Percentiles rank a stretch among this genome's conserved stretches.
Evolutionary conservation across 1,140 invertebrate species (phyloP).

Genomic region (Ips typographus): DNA sequence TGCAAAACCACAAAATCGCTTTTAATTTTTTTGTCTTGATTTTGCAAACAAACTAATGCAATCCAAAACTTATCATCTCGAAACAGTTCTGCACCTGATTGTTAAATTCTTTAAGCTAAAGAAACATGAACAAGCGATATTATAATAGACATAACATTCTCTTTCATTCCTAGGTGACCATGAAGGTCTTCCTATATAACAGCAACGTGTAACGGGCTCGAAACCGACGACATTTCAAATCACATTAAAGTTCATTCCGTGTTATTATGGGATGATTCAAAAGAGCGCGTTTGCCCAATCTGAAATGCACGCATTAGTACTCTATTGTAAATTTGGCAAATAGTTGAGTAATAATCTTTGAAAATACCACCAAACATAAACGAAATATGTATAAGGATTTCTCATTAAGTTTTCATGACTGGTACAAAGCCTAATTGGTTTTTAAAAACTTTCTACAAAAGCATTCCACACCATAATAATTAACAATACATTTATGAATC

Average conservation of each 20-base stretch:
- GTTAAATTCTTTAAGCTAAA: background rate
- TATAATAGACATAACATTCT: constrained; percentile 6
- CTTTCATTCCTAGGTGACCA: constrained; percentile 4
- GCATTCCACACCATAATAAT: background rate
- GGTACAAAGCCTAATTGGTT: background rate
- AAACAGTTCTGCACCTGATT: no score
- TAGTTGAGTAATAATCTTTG: background rate
- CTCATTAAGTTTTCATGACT: no score
- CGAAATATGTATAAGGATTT: no score
- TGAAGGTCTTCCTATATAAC: constrained; percentile 12
- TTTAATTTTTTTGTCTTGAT: background rate
- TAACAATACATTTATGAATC: no score
- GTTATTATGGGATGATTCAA: constrained; percentile 17
- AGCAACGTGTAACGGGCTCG: constrained; percentile 4
- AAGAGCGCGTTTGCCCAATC: constrained; percentile 15
- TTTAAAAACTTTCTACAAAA: background rate
- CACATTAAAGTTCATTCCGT: constrained; percentile 17
- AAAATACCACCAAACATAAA: background rate
- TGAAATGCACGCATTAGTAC: constrained; percentile 8
- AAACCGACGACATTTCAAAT: constrained; percentile 15
- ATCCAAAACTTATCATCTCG: no score
- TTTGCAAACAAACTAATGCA: background rate
- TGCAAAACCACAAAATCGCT: no score
- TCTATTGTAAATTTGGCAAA: constrained; percentile 9
- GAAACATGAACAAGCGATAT: background rate